Conservation (phyloP, 2,888 invertebrate genomes). For the Lasioglossum figueresi region DNA sequence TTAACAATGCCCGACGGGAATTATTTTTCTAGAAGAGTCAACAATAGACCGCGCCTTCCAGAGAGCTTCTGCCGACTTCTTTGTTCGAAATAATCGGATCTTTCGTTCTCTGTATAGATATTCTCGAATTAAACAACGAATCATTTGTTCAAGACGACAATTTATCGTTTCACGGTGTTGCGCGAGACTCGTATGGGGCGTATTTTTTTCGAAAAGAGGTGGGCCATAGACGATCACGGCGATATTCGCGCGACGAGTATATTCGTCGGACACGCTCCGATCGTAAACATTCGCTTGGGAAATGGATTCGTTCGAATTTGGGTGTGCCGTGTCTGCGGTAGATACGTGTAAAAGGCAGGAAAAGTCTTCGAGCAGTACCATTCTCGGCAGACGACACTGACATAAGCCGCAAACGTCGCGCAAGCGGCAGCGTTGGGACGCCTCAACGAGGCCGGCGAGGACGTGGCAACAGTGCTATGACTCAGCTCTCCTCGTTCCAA, state of each 20-base stretch:
- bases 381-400: constrained; percentile 70
- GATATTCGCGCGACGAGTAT: background rate
- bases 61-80: background rate
- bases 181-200: background rate
- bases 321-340: constrained; percentile 18
- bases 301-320: constrained; percentile 2
- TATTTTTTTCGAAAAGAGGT: background rate
- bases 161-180: background rate
- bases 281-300: background rate
- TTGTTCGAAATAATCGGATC: background rate
- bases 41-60: background rate
- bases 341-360: constrained; percentile 43
- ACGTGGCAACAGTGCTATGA: constrained; percentile 83
- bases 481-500: constrained; percentile 81
- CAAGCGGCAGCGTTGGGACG: constrained; percentile 64
- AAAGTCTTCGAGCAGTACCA: constrained; percentile 46
- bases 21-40: background rate
- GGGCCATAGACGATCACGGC: background rate
- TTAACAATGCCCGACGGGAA: background rate
- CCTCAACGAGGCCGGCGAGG: constrained; percentile 71
- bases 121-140: background rate
- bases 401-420: constrained; percentile 65
- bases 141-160: background rate
- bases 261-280: background rate
- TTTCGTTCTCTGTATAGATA: background rate